Base-by-base conservation (phyloP, 2,888 invertebrate genomes). In the Venusia cambrica region DNA sequence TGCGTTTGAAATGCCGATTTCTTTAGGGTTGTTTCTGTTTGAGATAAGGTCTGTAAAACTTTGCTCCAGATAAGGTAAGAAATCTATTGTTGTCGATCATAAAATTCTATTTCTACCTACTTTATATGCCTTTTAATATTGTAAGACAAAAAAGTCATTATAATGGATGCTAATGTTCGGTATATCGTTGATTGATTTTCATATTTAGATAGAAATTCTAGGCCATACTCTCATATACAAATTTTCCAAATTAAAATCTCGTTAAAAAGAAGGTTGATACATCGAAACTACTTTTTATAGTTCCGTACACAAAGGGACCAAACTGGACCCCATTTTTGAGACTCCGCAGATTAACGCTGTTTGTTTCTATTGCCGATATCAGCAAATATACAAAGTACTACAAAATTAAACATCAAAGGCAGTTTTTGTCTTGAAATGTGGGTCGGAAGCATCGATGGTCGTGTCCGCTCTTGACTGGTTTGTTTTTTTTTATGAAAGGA, bases 21-120 rank as follows among this genome's bases (percentile, higher is more conserved):
- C 48, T 33, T 32, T 48, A 57, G 25, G 34, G 33, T 22, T 34
- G 24, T 37, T 43, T 54, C 55, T 56, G 49, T 25, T 20, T 12
- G 8, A 51, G 50, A 60, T 59, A 53, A 55, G 18, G 24, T 26
- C 38, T 24, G 35, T 40, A 28, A 39, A 34, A 38, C 35, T 36
- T 5, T 16, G 11, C 9, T 14, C 14, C 6, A 6, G 13, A 11
- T 16, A 11, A 22, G 33, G 27, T 37, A 35, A 25, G 27, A 33
- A 8, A 2, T 16, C 7, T 22, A n/a, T 15, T 16, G 8, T 35
- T 12, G 6, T 14, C n/a, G n/a, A 17, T 13, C 3, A n/a, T 32
- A 18, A 18, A 8, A 16, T 13, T 3, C 5, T 18, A 19, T 19
- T 2, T 11, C 5, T 10, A 9, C 5, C 5, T 20, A 5, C n/a